A percentile compares a stretch with the other conserved stretches of the same genome.
These are phyloP conservation scores for Odobenus rosmarus DNA, from an alignment of 2,113 vertebrate genomes.

Conservation along the genomic window DNA sequence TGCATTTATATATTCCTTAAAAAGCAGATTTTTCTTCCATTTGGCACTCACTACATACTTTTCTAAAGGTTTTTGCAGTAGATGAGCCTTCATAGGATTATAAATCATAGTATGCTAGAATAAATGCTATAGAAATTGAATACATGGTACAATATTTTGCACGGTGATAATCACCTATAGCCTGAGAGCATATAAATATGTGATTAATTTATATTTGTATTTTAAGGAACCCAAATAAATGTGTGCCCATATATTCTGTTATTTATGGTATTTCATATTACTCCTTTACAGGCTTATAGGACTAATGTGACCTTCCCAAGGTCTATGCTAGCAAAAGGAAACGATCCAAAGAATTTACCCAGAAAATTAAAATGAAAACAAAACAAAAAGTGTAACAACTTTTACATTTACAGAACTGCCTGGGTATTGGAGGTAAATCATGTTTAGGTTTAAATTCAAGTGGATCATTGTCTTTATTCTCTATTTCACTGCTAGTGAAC, in stretches of 20 bases:
- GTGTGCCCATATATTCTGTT: constrained; percentile 52
- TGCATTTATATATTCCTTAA: constrained; percentile 68
- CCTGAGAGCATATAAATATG: constrained; percentile 47
- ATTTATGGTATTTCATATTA: constrained; percentile 65
- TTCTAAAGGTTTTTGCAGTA: constrained; percentile 59
- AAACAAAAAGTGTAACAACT: not conserved
- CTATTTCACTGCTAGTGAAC: constrained; percentile 35
- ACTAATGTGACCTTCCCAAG: constrained; percentile 66
- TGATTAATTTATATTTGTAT: constrained; percentile 63
- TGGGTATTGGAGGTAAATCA: not conserved
- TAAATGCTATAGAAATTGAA: constrained; percentile 58
- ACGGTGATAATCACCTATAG: constrained; percentile 54
- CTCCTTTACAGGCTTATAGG: constrained; percentile 53
- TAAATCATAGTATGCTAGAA: constrained; percentile 58
- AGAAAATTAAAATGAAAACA: constrained; percentile 51
- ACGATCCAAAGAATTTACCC: constrained; percentile 22
- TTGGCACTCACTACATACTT: constrained; percentile 44
- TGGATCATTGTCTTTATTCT: not conserved
- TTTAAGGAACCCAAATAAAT: constrained; percentile 40
- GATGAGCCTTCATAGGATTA: constrained; percentile 37
- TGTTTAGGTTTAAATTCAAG: constrained; percentile 34
- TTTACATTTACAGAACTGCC: not conserved
- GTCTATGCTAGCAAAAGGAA: constrained; percentile 7
- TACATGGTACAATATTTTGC: constrained; percentile 48
- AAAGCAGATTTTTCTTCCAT: constrained; percentile 72